Conservation (phyloP, 2,113 vertebrate species). For the Tragulus kanchil region DNA sequence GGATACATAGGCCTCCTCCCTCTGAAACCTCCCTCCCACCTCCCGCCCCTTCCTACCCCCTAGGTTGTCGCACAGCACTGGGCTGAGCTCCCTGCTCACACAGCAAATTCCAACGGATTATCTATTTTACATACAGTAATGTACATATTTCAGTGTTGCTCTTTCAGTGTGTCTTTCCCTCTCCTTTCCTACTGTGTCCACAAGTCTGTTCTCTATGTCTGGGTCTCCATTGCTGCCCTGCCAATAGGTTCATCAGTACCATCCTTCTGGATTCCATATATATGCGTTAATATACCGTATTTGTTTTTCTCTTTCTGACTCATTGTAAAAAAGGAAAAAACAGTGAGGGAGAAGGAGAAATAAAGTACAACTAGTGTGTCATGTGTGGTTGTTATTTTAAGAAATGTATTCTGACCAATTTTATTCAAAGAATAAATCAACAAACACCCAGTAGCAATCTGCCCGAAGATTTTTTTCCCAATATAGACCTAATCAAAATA, state of each 20-base stretch:
- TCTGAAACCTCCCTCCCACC: background rate
- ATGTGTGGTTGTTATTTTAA: slow-evolving; percentile 12
- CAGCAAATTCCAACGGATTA: background rate
- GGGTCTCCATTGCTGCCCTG: background rate
- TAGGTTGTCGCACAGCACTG: background rate
- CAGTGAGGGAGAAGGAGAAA: background rate
- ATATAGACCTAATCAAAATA: slow-evolving; percentile 44
- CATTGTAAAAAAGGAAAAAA: background rate
- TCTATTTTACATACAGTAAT: background rate
- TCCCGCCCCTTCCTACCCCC: background rate
- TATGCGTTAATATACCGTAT: background rate
- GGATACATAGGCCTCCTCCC: background rate
- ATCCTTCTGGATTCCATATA: background rate
- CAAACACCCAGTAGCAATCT: slow-evolving; percentile 43
- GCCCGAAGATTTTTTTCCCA: background rate
- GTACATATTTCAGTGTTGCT: background rate
- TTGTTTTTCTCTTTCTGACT: background rate
- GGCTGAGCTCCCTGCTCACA: background rate
- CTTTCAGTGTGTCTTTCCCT: background rate
- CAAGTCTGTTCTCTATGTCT: background rate
- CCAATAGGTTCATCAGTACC: background rate
- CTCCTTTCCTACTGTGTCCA: background rate
- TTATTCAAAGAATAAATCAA: slow-evolving; percentile 63
- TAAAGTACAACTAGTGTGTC: background rate
- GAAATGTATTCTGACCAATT: slow-evolving; percentile 63